Evolutionary conservation across 64 coral and sea anemone genomes (phyloP).

Genomic region (Actinia tenebrosa): DNA sequence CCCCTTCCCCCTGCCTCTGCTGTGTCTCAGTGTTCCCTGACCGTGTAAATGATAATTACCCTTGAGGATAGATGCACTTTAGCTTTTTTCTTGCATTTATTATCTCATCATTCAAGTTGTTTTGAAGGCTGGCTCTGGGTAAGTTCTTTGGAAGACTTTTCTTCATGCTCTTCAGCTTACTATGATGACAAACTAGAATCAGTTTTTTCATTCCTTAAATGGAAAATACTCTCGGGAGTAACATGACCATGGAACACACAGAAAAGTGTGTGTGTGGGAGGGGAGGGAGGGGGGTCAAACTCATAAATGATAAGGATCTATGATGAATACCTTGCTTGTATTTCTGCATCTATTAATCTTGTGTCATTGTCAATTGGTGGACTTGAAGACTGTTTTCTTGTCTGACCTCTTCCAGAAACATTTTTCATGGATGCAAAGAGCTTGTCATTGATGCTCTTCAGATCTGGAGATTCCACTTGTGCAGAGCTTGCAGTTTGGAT

Average conservation of each 20-base stretch:
- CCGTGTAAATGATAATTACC: neutral
- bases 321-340: neutral
- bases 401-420: neutral
- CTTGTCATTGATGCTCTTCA: neutral
- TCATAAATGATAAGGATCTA: too few relatives aligned
- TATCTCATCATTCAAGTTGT: conserved; percentile 13
- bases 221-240: too few relatives aligned
- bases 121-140: neutral
- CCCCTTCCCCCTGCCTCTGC: too few relatives aligned
- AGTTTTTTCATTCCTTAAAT: neutral
- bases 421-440: conserved; percentile 1
- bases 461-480: neutral
- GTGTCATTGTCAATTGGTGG: neutral
- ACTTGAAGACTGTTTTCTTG: neutral
- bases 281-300: too few relatives aligned
- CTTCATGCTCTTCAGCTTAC: neutral
- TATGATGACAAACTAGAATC: neutral
- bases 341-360: neutral
- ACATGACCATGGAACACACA: too few relatives aligned
- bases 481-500: neutral
- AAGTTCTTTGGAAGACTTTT: neutral
- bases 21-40: too few relatives aligned
- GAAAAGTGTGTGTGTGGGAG: too few relatives aligned
- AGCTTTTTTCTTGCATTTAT: conserved; percentile 18
- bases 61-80: neutral